Evolutionary conservation across 2,113 vertebrate species (phyloP), one percentile per base, ranked within the genome.

Genomic region (Prunella himalayana): DNA sequence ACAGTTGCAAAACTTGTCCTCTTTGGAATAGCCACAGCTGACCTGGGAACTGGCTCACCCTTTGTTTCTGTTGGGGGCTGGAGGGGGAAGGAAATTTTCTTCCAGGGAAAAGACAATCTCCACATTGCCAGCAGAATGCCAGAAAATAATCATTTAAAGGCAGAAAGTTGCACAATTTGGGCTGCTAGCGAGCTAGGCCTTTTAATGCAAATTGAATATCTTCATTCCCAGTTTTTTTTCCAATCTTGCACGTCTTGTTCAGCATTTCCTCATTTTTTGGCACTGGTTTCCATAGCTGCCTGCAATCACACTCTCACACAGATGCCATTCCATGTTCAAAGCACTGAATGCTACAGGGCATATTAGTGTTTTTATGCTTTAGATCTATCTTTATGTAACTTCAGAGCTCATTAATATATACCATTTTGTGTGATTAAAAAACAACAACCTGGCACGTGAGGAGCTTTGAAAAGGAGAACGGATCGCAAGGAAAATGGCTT

Each of bases 331-430:
- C 2, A 19, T 85, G 80, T 93, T 96, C 95, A 95, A 93, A 97
- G 97, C 90, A 92, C 85, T 47, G 76, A 90, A n/a, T 41, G 75
- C 96, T 95, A 94, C 49, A 30, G 94, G 93, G 94, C 92, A 82
- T 88, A 77, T 86, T 91, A 82, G 87, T 78, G 93, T 39, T 96
- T 95, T 95, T 86, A 64, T 90, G 90, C 87, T 82, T 95, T 68
- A 71, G 84, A 90, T 94, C 92, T 94, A 86, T 94, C 94, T 95
- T 90, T 76, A 81, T 96, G 94, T 89, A 93, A 95, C 87, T 82
- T 88, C 94, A 96, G 94, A 95, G 82, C 96, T 96, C 91, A 92
- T 97, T 95, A 97, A 88, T 96, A 96, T 96, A 94, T 78, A 81
- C 88, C 85, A 86, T 95, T 97, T 94, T 91, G 94, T 93, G 96